These are phyloP conservation scores for Artibeus jamaicensis DNA, from an alignment of 2,797 vertebrate species.

Conservation along the genomic window DNA sequence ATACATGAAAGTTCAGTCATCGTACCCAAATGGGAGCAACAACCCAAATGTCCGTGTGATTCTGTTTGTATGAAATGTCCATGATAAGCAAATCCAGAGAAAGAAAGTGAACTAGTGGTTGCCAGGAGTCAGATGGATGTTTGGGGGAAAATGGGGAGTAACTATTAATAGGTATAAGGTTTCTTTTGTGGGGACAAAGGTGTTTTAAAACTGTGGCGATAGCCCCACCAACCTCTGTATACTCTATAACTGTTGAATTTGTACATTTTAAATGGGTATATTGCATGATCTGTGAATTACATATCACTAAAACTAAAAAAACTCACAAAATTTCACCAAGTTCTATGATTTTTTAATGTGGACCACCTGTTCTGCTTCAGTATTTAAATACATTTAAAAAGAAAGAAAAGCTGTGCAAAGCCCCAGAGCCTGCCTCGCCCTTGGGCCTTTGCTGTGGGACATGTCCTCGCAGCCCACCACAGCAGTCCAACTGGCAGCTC, in stretches of 20 bases:
- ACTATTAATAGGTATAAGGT: neutral
- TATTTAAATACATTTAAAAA: neutral
- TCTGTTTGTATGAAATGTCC: no score
- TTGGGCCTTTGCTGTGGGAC: neutral
- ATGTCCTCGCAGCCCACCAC: no score
- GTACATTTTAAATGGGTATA: neutral
- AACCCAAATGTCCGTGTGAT: no score
- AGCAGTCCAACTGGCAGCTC: no score
- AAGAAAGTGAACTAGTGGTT: neutral
- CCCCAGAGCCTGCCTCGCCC: neutral
- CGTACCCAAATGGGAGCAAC: neutral
- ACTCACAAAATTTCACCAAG: no score
- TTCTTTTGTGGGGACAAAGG: neutral
- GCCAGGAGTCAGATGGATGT: neutral
- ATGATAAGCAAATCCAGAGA: neutral
- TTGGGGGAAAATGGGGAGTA: no score
- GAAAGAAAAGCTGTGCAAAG: neutral
- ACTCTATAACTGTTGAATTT: fast-evolving
- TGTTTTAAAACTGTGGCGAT: neutral
- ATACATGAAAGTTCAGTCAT: neutral
- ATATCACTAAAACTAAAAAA: neutral
- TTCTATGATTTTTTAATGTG: neutral
- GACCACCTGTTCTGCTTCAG: neutral
- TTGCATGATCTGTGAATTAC: fast-evolving
- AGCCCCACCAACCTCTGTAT: neutral